Evolutionary conservation across 1,140 invertebrate genomes (phyloP).

Genomic region (Neuroterus valhalla): DNA sequence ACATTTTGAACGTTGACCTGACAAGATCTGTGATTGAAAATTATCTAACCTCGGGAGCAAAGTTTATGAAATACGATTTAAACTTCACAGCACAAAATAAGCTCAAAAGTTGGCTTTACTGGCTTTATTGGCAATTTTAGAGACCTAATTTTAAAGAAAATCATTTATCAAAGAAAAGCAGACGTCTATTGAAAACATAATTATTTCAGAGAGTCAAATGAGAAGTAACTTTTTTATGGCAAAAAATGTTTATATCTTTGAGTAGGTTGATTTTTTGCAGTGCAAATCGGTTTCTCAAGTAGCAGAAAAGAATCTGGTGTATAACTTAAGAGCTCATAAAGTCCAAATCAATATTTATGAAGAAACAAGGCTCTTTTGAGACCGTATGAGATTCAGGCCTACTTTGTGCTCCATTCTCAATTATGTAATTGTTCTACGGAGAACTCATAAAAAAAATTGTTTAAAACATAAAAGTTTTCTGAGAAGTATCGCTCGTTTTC

Average conservation of each 20-base stretch:
- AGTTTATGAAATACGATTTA: no score
- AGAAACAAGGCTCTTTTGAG: conserved; percentile 15
- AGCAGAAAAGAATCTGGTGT: neutral
- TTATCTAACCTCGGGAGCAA: no score
- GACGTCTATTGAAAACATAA: no score
- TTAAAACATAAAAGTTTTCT: no score
- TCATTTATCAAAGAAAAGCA: no score
- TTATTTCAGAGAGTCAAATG: neutral
- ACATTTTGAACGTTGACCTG: no score
- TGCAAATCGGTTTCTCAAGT: neutral
- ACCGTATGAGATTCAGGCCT: conserved; percentile 17
- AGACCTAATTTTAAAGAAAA: no score
- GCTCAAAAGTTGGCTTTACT: no score
- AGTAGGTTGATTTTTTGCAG: neutral
- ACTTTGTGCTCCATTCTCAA: neutral
- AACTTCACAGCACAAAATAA: no score
- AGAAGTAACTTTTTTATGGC: neutral
- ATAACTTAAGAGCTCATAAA: conserved; percentile 25
- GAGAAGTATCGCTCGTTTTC: no score
- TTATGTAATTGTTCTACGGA: conserved; percentile 1
- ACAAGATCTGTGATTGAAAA: no score
- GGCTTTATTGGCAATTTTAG: no score
- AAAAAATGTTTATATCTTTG: conserved; percentile 9
- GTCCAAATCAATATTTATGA: conserved; percentile 25
- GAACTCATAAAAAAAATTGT: neutral